Conservation (phyloP, 1,140 invertebrate species). For the Galendromus occidentalis region DNA sequence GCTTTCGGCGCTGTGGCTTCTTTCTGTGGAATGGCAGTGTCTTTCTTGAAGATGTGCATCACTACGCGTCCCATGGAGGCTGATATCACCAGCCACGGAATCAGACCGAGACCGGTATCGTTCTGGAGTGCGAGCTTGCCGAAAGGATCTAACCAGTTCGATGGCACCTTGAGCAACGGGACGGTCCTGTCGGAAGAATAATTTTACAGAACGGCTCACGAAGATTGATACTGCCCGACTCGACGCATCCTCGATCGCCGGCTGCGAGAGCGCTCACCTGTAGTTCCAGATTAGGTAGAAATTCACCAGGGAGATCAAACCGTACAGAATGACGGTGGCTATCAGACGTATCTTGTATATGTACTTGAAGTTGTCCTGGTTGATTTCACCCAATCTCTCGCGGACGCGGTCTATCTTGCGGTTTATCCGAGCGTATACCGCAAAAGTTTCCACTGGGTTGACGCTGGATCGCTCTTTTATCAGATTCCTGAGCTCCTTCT, state of each 20-base stretch:
- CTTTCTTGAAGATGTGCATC: no score
- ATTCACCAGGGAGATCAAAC: not conserved
- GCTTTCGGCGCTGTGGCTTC: no score
- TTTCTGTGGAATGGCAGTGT: no score
- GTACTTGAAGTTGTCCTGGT: not conserved
- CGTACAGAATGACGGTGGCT: not conserved
- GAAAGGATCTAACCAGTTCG: not conserved
- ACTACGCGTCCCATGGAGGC: not conserved
- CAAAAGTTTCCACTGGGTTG: not conserved
- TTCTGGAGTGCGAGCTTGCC: not conserved
- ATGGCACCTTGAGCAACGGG: not conserved
- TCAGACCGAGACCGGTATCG: not conserved
- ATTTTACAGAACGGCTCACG: not conserved
- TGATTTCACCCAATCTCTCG: not conserved
- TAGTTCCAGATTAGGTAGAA: constrained; percentile 4
- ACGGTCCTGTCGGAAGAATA: not conserved
- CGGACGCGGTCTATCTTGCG: not conserved
- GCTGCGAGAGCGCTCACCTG: not conserved
- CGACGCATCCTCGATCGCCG: not conserved
- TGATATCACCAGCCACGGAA: not conserved
- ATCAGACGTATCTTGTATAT: not conserved
- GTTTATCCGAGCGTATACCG: not conserved
- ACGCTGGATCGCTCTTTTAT: not conserved
- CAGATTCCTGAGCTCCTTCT: not conserved
- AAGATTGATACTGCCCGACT: not conserved